Percentiles rank a stretch among this genome's conserved stretches.
phyloP scores from a whole-genome alignment of 2,113 vertebrate genomes.

The Phyllopteryx taeniolatus region DNA sequence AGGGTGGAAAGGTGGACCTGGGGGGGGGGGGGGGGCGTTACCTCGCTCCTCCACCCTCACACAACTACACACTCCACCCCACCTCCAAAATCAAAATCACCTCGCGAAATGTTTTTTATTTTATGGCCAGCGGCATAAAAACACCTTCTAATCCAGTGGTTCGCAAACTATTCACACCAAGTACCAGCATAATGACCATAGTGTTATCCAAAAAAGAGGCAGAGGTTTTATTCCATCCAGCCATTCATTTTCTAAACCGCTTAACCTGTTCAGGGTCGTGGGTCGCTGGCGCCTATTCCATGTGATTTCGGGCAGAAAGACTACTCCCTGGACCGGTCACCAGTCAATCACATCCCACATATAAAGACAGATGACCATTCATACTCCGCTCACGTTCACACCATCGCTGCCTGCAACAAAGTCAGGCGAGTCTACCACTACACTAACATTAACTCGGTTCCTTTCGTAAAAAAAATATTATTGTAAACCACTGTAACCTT shows the following conservation, averaged over 20 bases:
- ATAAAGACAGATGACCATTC: not conserved
- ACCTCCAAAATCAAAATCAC: conserved; percentile 48
- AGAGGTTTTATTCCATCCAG: too few relatives aligned
- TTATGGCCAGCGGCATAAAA: conserved; percentile 22
- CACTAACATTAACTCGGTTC: not conserved
- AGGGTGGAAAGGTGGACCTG: conserved; percentile 42
- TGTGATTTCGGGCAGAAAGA: too few relatives aligned
- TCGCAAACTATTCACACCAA: not conserved
- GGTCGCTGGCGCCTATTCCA: not conserved
- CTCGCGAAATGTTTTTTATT: conserved; percentile 61
- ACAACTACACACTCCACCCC: conserved; percentile 44
- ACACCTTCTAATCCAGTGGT: not conserved
- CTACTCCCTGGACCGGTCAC: not conserved
- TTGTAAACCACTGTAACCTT: not conserved
- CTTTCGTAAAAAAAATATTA: not conserved
- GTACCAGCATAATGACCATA: not conserved
- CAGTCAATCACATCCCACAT: not conserved
- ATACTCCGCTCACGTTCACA: not conserved
- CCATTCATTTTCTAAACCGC: not conserved
- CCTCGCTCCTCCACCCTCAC: conserved; percentile 44
- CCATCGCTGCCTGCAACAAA: not conserved
- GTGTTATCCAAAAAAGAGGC: too few relatives aligned
- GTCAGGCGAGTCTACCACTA: not conserved
- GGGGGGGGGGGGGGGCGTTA: not conserved
- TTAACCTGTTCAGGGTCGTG: too few relatives aligned